These are phyloP conservation scores for Eubasilissa splendida DNA, from an alignment of 2,888 invertebrate genomes.

Conservation along the genomic window DNA sequence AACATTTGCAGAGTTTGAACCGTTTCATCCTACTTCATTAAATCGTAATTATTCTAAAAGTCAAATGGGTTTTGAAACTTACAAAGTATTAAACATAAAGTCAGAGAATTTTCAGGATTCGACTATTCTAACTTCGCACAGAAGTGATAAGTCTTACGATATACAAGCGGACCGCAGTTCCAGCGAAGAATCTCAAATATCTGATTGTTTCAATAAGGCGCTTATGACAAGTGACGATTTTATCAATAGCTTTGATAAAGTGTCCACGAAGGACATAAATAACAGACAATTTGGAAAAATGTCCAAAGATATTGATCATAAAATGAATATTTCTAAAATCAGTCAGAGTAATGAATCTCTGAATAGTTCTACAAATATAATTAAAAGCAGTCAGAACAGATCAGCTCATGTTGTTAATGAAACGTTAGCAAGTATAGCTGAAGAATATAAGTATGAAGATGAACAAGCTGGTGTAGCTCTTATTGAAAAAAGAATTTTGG, in stretches of 20 bases:
- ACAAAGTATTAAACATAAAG: slow-evolving; percentile 15
- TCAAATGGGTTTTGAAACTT: background rate
- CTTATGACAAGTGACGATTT: slow-evolving; percentile 6
- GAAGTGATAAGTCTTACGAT: slow-evolving; percentile 47
- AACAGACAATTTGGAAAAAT: too few species aligned
- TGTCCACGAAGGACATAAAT: background rate
- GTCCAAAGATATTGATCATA: background rate
- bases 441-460: slow-evolving; percentile 85
- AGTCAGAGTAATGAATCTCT: background rate
- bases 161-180: slow-evolving; percentile 46
- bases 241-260: background rate
- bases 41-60: slow-evolving; percentile 39
- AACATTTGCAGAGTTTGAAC: slow-evolving; percentile 4
- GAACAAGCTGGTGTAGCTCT: slow-evolving; percentile 80
- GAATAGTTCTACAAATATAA: background rate
- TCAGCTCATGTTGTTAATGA: slow-evolving; percentile 46
- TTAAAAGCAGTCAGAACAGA: background rate
- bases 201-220: slow-evolving; percentile 38
- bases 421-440: slow-evolving; percentile 75
- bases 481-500: slow-evolving; percentile 76
- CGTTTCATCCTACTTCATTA: background rate
- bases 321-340: background rate
- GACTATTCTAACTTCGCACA: slow-evolving; percentile 43
- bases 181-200: slow-evolving; percentile 40
- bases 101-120: slow-evolving; percentile 29